Evolutionary conservation across 2,113 vertebrate genomes (phyloP).

Genomic region (Hemicordylus capensis): DNA sequence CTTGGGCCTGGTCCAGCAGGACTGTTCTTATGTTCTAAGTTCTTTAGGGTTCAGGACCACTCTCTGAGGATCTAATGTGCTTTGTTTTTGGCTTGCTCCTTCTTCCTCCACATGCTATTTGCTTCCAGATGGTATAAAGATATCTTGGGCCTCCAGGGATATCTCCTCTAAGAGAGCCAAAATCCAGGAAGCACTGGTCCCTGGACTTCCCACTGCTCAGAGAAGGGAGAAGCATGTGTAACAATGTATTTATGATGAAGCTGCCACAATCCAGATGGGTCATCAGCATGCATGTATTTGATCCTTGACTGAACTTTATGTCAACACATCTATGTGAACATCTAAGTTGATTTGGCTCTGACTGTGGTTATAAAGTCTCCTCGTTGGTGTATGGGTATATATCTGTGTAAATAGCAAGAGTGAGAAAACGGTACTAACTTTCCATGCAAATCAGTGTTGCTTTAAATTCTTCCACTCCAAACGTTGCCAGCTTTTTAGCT

Average conservation of each 20-base stretch:
- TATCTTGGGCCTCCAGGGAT: too few relatives aligned
- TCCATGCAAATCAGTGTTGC: not conserved
- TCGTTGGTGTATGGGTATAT: not conserved
- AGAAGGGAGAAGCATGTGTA: too few relatives aligned
- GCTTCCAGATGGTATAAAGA: too few relatives aligned
- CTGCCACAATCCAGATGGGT: not conserved
- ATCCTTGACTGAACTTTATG: not conserved
- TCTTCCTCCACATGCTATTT: too few relatives aligned
- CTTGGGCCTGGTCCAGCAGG: too few relatives aligned
- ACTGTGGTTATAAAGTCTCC: not conserved
- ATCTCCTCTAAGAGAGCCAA: too few relatives aligned
- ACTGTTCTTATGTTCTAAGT: too few relatives aligned
- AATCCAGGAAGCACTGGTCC: too few relatives aligned
- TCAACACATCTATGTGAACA: conserved; percentile 17
- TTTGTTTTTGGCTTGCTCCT: too few relatives aligned
- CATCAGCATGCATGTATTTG: conserved; percentile 12
- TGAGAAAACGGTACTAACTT: not conserved
- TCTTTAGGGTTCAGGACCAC: too few relatives aligned
- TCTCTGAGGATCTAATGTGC: too few relatives aligned
- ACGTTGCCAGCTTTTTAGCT: not conserved
- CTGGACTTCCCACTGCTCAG: too few relatives aligned
- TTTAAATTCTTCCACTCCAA: not conserved
- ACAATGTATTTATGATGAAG: not conserved
- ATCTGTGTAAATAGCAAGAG: conserved; percentile 16
- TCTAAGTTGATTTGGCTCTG: conserved; percentile 21